Conservation (phyloP, 2,113 vertebrate species). For the Rhombomys opimus region DNA sequence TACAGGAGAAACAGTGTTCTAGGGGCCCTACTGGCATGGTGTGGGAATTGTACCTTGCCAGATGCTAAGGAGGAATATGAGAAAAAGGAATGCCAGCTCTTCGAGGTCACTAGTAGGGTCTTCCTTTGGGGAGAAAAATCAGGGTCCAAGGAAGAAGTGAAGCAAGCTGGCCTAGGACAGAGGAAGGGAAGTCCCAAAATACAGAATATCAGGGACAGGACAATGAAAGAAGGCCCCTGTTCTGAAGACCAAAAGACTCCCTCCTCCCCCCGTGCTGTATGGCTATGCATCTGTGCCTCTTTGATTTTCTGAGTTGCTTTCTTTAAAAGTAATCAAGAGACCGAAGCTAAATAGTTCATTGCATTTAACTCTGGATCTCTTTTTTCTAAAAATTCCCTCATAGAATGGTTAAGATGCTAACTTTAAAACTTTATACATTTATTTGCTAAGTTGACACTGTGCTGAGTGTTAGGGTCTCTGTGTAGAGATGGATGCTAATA, state of each 20-base stretch:
- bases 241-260: not conserved
- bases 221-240: fast-evolving
- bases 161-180: not conserved
- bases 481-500: not conserved
- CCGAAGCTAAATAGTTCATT: not conserved
- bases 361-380: not conserved
- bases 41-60: fast-evolving
- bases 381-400: not conserved
- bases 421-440: not conserved
- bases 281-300: not conserved
- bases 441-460: not conserved
- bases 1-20: not conserved
- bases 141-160: not conserved
- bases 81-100: not conserved
- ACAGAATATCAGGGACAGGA: not conserved
- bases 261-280: fast-evolving
- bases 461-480: not conserved
- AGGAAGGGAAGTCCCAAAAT: not conserved
- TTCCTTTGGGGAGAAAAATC: not conserved
- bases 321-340: not conserved
- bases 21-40: not conserved
- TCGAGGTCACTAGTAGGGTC: not conserved
- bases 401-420: not conserved
- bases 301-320: not conserved
- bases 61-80: fast-evolving